Evolutionary conservation across 2,797 vertebrate species (phyloP), one percentile per base, ranked within the genome.

Genomic region (Hafferia zeledoni): DNA sequence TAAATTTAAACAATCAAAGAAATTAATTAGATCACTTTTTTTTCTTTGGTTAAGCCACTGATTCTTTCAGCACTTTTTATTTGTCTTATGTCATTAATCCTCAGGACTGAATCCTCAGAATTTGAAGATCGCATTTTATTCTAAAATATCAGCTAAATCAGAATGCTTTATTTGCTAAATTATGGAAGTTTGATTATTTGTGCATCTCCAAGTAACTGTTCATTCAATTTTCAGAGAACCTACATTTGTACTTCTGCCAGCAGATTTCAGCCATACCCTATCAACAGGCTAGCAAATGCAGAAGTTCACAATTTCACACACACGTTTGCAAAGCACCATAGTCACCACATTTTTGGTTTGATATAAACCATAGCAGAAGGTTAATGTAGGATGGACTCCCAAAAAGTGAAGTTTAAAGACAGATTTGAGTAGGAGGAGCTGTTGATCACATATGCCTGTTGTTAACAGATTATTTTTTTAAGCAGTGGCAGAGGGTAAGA

Each of bases 401-500:
- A 94, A 95, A 96, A 94, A 96, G 20, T 64, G 67, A 87, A 81
- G 44, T 14, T 90, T 74, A 82, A 78, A 93, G 83, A 93, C 94
- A 96, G 96, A 96, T 95, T 95, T 96, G 61, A 83, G 94, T 93
- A 84, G 94, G 89, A 90, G 92, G 91, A 95, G 87, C 76, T 95
- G 94, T 91, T 96, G 70, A 88, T 93, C 89, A 94, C 94, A 97
- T 93, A 95, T 84, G 95, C 63, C 94, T 79, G 94, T 94, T 94
- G 93, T 72, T 96, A 93, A 86, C 95, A 91, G 80, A 88, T 90
- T 91, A 96, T 85, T 92, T 83, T 94, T 94, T 91, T 88, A 92
- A 88, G 77, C 8, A 27, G 52, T 28, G 27, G 74, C 74, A 96
- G 65, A 95, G 82, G 91, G 63, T 90, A 94, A 81, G 84, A 53